A percentile compares a stretch with the other conserved stretches of the same genome.
These are phyloP conservation scores for Phoxinus phoxinus DNA, from an alignment of 2,113 vertebrate genomes.

Conservation along the genomic window DNA sequence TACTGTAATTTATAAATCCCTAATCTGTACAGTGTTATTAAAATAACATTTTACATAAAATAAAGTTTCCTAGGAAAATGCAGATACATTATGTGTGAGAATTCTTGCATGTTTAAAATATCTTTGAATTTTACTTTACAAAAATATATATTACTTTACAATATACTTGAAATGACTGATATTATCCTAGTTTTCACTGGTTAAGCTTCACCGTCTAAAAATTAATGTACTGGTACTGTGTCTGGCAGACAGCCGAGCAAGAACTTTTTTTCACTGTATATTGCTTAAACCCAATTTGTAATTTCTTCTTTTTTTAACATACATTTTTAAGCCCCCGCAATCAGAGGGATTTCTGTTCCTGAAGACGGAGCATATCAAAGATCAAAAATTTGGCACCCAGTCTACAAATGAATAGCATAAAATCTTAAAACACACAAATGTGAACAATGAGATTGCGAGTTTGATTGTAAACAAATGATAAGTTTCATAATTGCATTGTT, in stretches of 20 bases:
- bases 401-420: neutral
- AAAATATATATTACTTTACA: conserved; percentile 47
- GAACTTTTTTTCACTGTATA: neutral
- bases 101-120: conserved; percentile 45
- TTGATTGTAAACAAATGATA: conserved; percentile 18
- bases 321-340: neutral
- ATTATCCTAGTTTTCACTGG: neutral
- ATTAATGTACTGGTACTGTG: neutral
- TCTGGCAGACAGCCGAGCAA: neutral
- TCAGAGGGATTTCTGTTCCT: conserved; percentile 16
- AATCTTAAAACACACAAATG: conserved; percentile 16
- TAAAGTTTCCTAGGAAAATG: conserved; percentile 30
- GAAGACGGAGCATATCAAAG: neutral
- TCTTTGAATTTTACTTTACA: conserved; percentile 27
- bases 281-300: neutral
- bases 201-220: neutral
- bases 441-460: neutral
- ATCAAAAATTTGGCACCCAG: neutral
- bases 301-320: no score
- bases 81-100: neutral
- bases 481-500: neutral
- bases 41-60: conserved; percentile 9
- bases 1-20: neutral
- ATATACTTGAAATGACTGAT: conserved; percentile 2
- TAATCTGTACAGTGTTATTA: conserved; percentile 10